phyloP scores from a whole-genome alignment of 2,113 vertebrate species.

The Raja brachyura region DNA sequence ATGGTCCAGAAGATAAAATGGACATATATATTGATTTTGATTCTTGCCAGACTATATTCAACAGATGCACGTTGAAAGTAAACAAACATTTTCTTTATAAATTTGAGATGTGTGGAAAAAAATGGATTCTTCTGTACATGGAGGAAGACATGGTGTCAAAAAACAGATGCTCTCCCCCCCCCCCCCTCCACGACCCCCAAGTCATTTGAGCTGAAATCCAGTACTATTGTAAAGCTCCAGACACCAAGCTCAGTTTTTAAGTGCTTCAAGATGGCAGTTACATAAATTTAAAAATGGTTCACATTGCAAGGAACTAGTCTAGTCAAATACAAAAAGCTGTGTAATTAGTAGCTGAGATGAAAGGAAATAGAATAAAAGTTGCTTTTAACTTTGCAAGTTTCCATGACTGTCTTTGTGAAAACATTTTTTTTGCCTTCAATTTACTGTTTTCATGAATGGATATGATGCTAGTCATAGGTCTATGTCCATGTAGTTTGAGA shows the following conservation, averaged over 20 bases:
- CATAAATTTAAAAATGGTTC: not conserved
- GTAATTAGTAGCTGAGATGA: not conserved
- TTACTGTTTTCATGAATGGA: not conserved
- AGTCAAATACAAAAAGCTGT: not conserved
- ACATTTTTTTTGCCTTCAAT: not conserved
- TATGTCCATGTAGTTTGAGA: not conserved
- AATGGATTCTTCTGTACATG: not conserved
- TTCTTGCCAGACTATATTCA: not conserved
- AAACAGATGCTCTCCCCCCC: not conserved
- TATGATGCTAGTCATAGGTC: not conserved
- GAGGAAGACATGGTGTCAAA: not conserved
- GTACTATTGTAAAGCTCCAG: not conserved
- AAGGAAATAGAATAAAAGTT: not conserved
- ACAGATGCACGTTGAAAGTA: not conserved
- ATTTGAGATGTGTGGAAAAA: not conserved
- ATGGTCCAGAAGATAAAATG: not conserved
- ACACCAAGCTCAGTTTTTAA: not conserved
- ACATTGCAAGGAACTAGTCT: not conserved
- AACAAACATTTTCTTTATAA: not conserved
- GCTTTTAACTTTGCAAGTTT: not conserved
- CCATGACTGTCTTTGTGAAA: not conserved
- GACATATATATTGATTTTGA: not conserved
- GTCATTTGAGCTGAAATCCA: not conserved
- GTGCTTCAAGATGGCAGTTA: not conserved
- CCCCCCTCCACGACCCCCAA: too few species aligned